Percentiles rank a stretch among this genome's conserved stretches.
phyloP scores from a whole-genome alignment of 2,888 invertebrate genomes.

The Molorchus minor region DNA sequence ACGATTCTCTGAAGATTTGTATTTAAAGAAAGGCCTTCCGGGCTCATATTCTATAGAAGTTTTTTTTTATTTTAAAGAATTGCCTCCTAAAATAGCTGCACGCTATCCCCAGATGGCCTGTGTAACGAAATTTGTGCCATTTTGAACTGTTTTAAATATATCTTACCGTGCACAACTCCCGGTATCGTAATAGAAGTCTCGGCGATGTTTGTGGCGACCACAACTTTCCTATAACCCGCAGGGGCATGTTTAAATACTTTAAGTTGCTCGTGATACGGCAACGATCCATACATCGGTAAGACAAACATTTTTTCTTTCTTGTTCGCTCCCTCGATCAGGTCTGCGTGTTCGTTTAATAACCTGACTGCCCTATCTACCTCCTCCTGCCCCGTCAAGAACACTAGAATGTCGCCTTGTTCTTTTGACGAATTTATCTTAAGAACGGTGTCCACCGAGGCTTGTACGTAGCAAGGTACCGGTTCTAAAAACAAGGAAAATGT shows the following conservation, averaged over 20 bases:
- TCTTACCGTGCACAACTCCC: conserved; percentile 85
- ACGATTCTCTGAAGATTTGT: no score
- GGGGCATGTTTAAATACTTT: conserved; percentile 81
- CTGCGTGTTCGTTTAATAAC: conserved; percentile 71
- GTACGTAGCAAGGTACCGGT: conserved; percentile 90
- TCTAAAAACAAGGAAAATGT: conserved; percentile 64
- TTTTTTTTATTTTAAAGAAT: no score
- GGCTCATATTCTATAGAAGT: no score
- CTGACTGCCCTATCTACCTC: conserved; percentile 86
- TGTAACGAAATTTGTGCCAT: no score
- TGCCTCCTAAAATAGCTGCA: no score
- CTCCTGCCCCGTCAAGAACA: conserved; percentile 93
- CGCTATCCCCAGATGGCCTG: no score
- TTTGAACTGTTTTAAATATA: no score
- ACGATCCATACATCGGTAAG: conserved; percentile 92
- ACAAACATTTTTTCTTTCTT: conserved; percentile 70
- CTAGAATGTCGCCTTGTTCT: conserved; percentile 86
- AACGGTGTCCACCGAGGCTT: conserved; percentile 85
- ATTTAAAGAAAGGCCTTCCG: no score
- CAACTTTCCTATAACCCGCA: conserved; percentile 82
- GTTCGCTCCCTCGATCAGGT: conserved; percentile 64
- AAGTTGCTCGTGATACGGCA: conserved; percentile 81
- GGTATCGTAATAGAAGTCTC: conserved; percentile 97
- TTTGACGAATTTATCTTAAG: conserved; percentile 89
- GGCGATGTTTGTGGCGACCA: conserved; percentile 95